A percentile compares a stretch with the other conserved stretches of the same genome.
These are phyloP conservation scores for Hydrotaea cyrtoneurina DNA, from an alignment of 2,888 invertebrate species.

Conservation along the genomic window DNA sequence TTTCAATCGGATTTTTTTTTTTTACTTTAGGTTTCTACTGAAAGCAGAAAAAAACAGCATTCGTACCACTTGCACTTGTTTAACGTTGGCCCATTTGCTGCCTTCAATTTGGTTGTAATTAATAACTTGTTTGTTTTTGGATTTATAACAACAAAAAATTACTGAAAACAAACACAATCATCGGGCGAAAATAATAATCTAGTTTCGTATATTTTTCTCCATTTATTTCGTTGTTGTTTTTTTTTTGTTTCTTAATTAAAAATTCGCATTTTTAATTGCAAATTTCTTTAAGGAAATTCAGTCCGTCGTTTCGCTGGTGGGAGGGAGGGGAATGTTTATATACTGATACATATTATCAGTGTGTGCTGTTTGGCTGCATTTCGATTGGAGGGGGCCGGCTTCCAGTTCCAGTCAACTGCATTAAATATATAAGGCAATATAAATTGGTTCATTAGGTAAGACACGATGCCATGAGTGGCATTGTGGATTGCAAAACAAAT, in stretches of 20 bases:
- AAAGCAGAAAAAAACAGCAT: slow-evolving; percentile 2
- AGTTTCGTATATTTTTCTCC: neutral
- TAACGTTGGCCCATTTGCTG: slow-evolving; percentile 47
- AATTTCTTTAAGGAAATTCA: slow-evolving; percentile 64
- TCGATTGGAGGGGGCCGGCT: slow-evolving; percentile 8
- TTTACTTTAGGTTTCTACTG: too few species aligned
- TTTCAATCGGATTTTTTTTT: neutral
- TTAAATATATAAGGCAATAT: neutral
- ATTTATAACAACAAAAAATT: neutral
- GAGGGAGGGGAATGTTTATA: neutral
- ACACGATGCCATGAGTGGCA: neutral
- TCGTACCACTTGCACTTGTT: slow-evolving; percentile 64
- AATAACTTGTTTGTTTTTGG: neutral
- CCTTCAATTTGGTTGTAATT: neutral
- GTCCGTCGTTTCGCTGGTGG: too few species aligned
- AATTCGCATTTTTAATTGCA: slow-evolving; percentile 32
- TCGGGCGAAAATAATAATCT: neutral
- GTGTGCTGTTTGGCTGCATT: neutral
- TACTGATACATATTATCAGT: neutral
- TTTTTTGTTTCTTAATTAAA: slow-evolving; percentile 14
- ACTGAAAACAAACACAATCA: neutral
- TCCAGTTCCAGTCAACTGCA: neutral
- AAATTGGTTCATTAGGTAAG: slow-evolving; percentile 67
- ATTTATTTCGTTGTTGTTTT: neutral
- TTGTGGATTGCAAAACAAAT: neutral